Evolutionary conservation across 2,797 vertebrate species (phyloP), one percentile per base, ranked within the genome.

Genomic region (Phoebastria nigripes): DNA sequence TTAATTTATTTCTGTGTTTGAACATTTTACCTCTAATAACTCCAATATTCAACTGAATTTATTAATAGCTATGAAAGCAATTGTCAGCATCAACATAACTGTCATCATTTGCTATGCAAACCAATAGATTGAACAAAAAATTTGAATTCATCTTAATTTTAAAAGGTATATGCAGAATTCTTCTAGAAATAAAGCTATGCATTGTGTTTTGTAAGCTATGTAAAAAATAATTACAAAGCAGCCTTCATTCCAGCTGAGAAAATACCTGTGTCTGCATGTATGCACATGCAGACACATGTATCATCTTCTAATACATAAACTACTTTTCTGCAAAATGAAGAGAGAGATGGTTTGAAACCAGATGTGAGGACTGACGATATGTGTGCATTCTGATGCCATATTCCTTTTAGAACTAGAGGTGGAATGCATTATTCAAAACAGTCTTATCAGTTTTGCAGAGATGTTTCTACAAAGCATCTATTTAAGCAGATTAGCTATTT

Each of bases 251-350:
- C 20, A 44, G 11, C 49, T 67, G 24, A 90, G 71, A 41, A 84
- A 77, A 59, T 26, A 24, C 35, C 7, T 26, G 6, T 77, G 18
- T 70, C 18, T 62, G 2, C 31, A 12, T 42, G 11, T 28, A 69
- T 49, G 42, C 42, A 77, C 2, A 6, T 0, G 2, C 25, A 41
- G 1, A 2, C 3, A 9, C 0, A 1, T 35, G 15, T 49, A 39
- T 74, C 18, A 42, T 42, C 46, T 81, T 67, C 28, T 72, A 55
- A 78, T 37, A 59, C 13, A n/a, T 28, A 33, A 83, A 52, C 15
- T 47, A n/a, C 8, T 82, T 87, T 89, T 61, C 80, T 79, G 25
- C 8, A 73, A 89, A 94, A 82, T 35, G 2, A 88, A 24, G 14
- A 21, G 7, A 52, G 13, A n/a, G 44, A 26, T 28, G 3, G 11